phyloP scores from a whole-genome alignment of 2,797 vertebrate species.

The Characodon lateralis region DNA sequence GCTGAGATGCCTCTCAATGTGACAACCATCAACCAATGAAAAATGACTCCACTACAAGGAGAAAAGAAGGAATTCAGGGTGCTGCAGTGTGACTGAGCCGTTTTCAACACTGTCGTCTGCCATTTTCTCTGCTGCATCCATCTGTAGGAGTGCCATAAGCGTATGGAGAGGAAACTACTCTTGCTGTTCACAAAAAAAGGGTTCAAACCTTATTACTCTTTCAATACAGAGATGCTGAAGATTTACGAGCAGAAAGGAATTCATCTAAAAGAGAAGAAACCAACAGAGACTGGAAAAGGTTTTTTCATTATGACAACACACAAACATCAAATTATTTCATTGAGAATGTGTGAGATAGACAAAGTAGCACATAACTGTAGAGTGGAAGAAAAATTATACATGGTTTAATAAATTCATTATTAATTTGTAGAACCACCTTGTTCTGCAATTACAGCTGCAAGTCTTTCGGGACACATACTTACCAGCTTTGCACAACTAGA shows the following conservation, averaged over 20 bases:
- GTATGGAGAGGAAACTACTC: constrained; percentile 21
- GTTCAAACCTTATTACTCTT: constrained; percentile 11
- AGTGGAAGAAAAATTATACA: neutral
- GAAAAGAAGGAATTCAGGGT: constrained; percentile 31
- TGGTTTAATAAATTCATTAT: neutral
- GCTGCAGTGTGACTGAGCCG: constrained; percentile 21
- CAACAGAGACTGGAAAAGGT: too few relatives aligned
- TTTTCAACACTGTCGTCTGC: constrained; percentile 45
- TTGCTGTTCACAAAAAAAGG: constrained; percentile 23
- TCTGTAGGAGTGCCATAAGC: constrained; percentile 24
- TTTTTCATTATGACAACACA: too few relatives aligned
- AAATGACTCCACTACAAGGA: constrained; percentile 46
- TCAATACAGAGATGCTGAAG: constrained; percentile 18
- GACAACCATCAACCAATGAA: constrained; percentile 60
- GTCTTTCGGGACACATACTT: neutral
- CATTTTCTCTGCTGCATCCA: constrained; percentile 48
- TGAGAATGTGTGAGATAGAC: too few relatives aligned
- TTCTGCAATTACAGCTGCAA: neutral
- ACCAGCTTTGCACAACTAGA: neutral
- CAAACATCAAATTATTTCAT: too few relatives aligned
- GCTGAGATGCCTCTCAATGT: constrained; percentile 36
- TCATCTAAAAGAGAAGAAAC: too few relatives aligned
- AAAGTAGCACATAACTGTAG: too few relatives aligned
- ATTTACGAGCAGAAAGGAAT: neutral
- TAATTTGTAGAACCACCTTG: too few relatives aligned